Percentiles rank a stretch among this genome's conserved stretches.
Conservation (phyloP, 2,888 invertebrate genomes). For the Trissolcus japonicus region DNA sequence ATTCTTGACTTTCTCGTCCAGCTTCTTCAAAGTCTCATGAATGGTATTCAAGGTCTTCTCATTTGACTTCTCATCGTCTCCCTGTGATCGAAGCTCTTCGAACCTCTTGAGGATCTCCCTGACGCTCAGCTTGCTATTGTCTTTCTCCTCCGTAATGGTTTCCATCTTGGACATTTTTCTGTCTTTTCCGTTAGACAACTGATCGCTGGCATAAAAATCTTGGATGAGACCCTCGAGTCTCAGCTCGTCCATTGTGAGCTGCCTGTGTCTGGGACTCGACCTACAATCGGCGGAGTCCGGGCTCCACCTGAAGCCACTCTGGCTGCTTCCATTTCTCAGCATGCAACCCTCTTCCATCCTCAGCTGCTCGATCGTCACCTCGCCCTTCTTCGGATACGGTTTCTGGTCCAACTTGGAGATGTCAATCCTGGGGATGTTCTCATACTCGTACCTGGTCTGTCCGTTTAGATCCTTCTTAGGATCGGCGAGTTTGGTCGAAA, state of each 20-base stretch:
- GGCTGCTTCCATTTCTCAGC: conserved; percentile 65
- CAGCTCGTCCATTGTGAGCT: conserved; percentile 62
- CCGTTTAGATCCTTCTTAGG: conserved; percentile 38
- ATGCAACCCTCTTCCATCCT: conserved; percentile 70
- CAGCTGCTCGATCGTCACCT: conserved; percentile 71
- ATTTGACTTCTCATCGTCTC: conserved; percentile 67
- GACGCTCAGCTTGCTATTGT: conserved; percentile 87
- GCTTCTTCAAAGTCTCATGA: conserved; percentile 75
- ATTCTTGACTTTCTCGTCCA: conserved; percentile 76
- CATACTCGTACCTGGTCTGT: conserved; percentile 72
- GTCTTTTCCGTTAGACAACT: conserved; percentile 62
- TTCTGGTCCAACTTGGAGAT: conserved; percentile 70
- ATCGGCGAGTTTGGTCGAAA: conserved; percentile 22
- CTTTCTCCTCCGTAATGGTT: conserved; percentile 88
- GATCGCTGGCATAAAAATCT: conserved; percentile 70
- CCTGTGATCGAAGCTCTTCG: conserved; percentile 80
- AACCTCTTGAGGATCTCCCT: conserved; percentile 89
- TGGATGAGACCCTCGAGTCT: conserved; percentile 69
- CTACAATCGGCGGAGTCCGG: conserved; percentile 52
- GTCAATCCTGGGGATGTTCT: conserved; percentile 74
- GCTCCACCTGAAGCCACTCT: conserved; percentile 50
- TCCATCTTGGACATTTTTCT: conserved; percentile 80
- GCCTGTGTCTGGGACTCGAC: conserved; percentile 51
- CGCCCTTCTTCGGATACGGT: conserved; percentile 56
- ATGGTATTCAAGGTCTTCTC: conserved; percentile 74